Evolutionary conservation across 2,888 invertebrate species (phyloP), one percentile per base, ranked within the genome.

Genomic region (Odontomyia ornata): DNA sequence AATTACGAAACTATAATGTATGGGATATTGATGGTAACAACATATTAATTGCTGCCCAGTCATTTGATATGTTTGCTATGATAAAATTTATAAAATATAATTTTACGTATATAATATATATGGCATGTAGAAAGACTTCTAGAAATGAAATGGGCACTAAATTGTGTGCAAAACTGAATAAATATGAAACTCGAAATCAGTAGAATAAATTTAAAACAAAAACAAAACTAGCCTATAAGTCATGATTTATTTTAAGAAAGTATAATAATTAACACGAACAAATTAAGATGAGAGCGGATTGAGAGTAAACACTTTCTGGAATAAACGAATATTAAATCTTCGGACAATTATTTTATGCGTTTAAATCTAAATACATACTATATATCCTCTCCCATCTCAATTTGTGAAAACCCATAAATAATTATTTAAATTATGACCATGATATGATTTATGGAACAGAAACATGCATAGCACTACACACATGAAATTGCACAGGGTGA

Each of bases 101-200:
- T 21, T 18, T 13, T 43, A 52, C 15, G 56, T 21, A 73, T 36
- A 57, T 36, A 36, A 36, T 36, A 60, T n/a, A n/a, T 46, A 69
- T 76, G 69, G 30, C 21, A 57, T 76, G 47, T 60, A 76, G 77
- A 79, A 47, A 79, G 77, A 79, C 76, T 79, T 76, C 71, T 71
- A 77, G 79, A 78, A 79, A 80, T 80, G 80, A 79, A 80, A 80
- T 80, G 80, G 80, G 79, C 79, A 80, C 79, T 78, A 76, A 79
- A 62, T 73, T 75, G 73, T 78, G 78, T 77, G 78, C 78, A 52
- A 73, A 30, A 52, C 46, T 21, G 23, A 67, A 27, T 56, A 75
- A 57, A 75, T 43, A 75, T 56, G 28, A 56, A 57, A 73, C 36
- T 57, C 47, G 13, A 46, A 67, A 67, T 67, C 13, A 67, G 4